Evolutionary conservation across 2,113 vertebrate species (phyloP).

Genomic region (Dascyllus trimaculatus): DNA sequence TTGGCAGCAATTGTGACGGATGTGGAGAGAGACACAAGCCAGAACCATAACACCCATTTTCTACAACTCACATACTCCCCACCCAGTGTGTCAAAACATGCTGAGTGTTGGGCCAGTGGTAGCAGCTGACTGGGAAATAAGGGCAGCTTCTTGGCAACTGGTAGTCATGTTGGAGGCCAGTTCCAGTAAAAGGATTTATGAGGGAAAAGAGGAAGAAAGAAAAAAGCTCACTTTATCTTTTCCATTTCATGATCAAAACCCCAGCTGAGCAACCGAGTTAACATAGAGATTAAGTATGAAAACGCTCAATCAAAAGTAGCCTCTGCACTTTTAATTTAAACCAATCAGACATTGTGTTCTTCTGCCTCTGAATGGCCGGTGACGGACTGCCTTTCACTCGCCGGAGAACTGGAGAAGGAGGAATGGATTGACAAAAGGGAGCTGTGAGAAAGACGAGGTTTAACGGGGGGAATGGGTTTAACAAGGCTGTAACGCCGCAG

Average conservation of each 20-base stretch:
- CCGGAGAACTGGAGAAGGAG: constrained; percentile 21
- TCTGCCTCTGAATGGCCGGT: constrained; percentile 27
- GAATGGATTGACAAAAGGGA: constrained; percentile 3
- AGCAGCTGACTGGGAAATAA: constrained; percentile 50
- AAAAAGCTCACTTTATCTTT: constrained; percentile 40
- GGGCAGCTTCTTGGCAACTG: constrained; percentile 57
- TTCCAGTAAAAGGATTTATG: constrained; percentile 58
- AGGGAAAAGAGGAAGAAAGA: constrained; percentile 18
- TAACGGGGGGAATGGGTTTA: constrained; percentile 49
- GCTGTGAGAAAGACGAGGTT: constrained; percentile 54
- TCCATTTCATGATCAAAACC: constrained; percentile 28
- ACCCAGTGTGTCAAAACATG: constrained; percentile 59
- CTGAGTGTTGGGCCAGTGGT: constrained; percentile 45
- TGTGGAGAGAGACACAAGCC: constrained; percentile 62
- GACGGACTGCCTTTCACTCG: constrained; percentile 43
- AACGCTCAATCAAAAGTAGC: constrained; percentile 18
- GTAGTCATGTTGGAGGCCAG: constrained; percentile 49
- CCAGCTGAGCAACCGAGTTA: not conserved
- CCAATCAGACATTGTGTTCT: constrained; percentile 26
- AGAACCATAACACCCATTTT: constrained; percentile 54
- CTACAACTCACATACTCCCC: constrained; percentile 47
- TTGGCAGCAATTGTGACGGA: constrained; percentile 68
- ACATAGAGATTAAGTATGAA: not conserved
- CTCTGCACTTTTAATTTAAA: constrained; percentile 26
- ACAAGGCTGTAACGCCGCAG: constrained; percentile 60